A percentile compares a stretch with the other conserved stretches of the same genome.
These are phyloP conservation scores for Calephelis nemesis DNA, from an alignment of 1,140 invertebrate species.

Conservation along the genomic window DNA sequence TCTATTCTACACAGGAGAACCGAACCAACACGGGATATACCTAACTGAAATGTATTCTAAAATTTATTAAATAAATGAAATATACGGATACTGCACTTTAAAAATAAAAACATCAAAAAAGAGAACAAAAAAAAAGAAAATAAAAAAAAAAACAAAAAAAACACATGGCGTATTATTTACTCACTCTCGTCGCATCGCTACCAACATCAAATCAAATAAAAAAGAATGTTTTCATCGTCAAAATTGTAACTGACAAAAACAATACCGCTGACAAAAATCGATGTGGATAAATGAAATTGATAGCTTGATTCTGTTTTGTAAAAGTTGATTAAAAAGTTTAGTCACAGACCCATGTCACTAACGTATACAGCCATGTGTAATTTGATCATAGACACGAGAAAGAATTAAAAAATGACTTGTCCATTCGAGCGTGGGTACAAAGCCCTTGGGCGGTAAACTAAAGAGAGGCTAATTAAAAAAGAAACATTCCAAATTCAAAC, in stretches of 20 bases:
- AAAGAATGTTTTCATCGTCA: conserved; percentile 27
- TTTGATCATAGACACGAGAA: conserved; percentile 38
- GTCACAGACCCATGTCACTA: conserved; percentile 51
- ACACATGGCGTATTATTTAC: neutral
- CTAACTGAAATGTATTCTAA: no score
- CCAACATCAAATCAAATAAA: conserved; percentile 29
- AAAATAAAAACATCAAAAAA: no score
- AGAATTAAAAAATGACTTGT: conserved; percentile 54
- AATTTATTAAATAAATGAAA: no score
- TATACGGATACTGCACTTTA: no score
- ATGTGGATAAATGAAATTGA: conserved; percentile 32
- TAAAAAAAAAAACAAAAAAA: neutral
- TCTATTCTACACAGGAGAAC: no score
- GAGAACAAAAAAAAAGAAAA: no score
- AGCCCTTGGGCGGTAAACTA: conserved; percentile 56
- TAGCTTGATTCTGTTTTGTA: conserved; percentile 23
- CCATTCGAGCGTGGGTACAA: conserved; percentile 60
- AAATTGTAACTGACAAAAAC: conserved; percentile 32
- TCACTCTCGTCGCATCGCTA: neutral
- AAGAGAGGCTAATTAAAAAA: conserved; percentile 40
- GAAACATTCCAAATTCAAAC: conserved; percentile 39
- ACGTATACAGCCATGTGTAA: conserved; percentile 43
- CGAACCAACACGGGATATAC: no score
- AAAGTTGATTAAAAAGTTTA: conserved; percentile 31
- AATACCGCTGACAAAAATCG: conserved; percentile 34